Evolutionary conservation across 2,113 vertebrate species (phyloP).

Genomic region (Brienomyrus brachyistius): DNA sequence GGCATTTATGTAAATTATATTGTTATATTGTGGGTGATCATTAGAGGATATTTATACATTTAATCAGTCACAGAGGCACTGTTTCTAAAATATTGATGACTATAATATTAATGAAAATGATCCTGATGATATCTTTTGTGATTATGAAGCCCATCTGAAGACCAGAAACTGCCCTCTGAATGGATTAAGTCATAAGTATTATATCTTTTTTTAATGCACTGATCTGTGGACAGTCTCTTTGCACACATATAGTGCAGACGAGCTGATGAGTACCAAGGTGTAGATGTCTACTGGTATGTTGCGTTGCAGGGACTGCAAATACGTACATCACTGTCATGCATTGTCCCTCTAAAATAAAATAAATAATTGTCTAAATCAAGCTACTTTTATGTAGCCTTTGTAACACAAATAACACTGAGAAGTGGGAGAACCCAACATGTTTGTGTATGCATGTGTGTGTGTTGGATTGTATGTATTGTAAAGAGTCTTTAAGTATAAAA

Average conservation of each 20-base stretch:
- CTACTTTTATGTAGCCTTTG: neutral
- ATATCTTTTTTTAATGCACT: neutral
- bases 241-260: neutral
- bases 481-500: neutral
- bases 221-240: neutral
- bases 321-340: neutral
- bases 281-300: neutral
- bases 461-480: neutral
- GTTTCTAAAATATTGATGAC: neutral
- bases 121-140: neutral
- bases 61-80: neutral
- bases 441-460: neutral
- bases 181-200: neutral
- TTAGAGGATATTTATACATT: neutral
- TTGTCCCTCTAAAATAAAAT: neutral
- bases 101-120: slow-evolving; percentile 3
- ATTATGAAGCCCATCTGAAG: neutral
- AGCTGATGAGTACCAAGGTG: neutral
- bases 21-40: neutral
- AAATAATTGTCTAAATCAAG: neutral
- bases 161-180: neutral
- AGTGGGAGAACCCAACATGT: neutral
- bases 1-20: neutral
- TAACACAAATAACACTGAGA: neutral
- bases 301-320: neutral